phyloP scores from a whole-genome alignment of 2,888 invertebrate species.

The Nephrotoma guestfalica region DNA sequence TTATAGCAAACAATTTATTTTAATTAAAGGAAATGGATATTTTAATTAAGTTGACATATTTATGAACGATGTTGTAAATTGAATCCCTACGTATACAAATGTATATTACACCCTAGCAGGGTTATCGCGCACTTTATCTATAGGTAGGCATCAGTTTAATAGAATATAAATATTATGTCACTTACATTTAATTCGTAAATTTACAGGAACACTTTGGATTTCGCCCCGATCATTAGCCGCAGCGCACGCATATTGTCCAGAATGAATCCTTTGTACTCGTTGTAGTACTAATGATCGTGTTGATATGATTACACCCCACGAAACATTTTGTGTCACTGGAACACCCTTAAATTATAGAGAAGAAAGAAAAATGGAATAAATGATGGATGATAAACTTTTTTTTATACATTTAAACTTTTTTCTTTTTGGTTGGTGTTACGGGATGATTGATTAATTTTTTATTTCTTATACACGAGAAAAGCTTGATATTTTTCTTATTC shows the following conservation, averaged over 20 bases:
- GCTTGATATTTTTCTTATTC: not conserved
- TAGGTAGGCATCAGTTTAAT: no score
- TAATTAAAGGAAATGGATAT: not conserved
- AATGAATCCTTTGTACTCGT: conserved; percentile 65
- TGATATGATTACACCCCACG: conserved; percentile 74
- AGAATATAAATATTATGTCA: conserved; percentile 17
- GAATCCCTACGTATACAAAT: no score
- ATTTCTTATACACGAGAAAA: not conserved
- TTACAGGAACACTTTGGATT: conserved; percentile 60
- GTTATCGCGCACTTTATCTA: no score
- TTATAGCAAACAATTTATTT: not conserved
- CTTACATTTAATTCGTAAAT: conserved; percentile 73
- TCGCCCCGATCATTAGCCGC: conserved; percentile 73
- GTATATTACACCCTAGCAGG: not conserved
- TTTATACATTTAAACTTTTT: not conserved
- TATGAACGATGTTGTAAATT: not conserved
- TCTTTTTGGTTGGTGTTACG: not conserved
- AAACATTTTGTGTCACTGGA: conserved; percentile 63
- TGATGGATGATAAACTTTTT: conserved; percentile 1
- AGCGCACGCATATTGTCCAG: conserved; percentile 71
- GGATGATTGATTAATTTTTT: not conserved
- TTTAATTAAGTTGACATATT: not conserved
- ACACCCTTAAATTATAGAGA: conserved; percentile 42
- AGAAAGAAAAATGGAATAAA: conserved; percentile 5
- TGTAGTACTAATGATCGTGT: conserved; percentile 78